These are phyloP conservation scores for Paelopatides confundens DNA, from an alignment of 53 echinoderm and acorn worm species.

Conservation along the genomic window DNA sequence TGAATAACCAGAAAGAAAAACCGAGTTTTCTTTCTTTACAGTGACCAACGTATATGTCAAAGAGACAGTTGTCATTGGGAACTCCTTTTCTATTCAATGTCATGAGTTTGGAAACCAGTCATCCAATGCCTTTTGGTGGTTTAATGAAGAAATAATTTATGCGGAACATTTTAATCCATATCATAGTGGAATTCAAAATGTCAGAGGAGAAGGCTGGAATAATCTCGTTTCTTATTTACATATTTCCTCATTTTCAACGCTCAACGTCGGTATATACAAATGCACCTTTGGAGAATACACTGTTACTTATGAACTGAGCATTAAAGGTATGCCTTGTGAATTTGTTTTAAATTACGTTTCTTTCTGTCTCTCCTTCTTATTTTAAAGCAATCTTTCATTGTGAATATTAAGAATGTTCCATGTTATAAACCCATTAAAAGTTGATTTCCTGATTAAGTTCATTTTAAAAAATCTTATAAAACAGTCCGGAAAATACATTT, in stretches of 20 bases:
- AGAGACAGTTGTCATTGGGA: not conserved
- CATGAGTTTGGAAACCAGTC: not conserved
- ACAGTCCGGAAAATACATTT: no score
- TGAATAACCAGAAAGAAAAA: no score
- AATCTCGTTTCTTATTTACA: not conserved
- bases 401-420: no score
- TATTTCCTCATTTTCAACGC: not conserved
- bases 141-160: not conserved
- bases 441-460: no score
- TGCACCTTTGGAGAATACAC: not conserved
- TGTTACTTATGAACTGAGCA: not conserved
- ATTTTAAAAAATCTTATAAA: no score
- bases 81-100: not conserved
- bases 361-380: no score
- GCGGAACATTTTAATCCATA: not conserved
- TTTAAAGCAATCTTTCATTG: no score
- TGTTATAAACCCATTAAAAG: no score
- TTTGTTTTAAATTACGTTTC: no score
- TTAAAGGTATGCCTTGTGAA: not conserved
- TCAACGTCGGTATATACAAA: not conserved
- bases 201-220: not conserved
- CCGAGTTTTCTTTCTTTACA: not conserved
- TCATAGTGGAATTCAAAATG: not conserved
- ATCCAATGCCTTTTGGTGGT: not conserved
- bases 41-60: not conserved